Base-by-base conservation (phyloP, 30 jellyfish, hydroid and myxozoan genomes). In the Pseudorhiza aurosa region DNA sequence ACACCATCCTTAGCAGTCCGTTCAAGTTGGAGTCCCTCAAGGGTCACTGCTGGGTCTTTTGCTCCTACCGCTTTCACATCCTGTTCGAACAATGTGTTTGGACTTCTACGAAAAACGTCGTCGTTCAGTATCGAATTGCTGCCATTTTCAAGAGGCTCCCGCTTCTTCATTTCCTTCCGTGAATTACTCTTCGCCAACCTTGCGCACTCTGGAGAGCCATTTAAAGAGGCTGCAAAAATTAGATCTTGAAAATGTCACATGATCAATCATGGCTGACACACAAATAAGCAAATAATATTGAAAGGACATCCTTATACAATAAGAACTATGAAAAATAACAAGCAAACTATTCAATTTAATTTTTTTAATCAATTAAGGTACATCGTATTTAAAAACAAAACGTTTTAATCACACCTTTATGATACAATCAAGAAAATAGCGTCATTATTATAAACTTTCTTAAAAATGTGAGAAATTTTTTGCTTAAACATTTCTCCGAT, bases 201-300 rank as follows among this genome's bases (percentile, higher is more conserved):
- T 4, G 85, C 27, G 53, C 85, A 71, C 25, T 71, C 85, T 21
- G 72, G 85, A 6, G 85, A 71, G 25, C 53, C 85, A 12, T 42
- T 72, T 25, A 71, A 14, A 1, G 85, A 71, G 6, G 72, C 85
- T 71, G 33, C 29, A 37, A 39, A 24, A 43, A 18, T 9, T 4
- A 62, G 26, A 62, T 7, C 31, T 46, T 46, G 2, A 46, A 46
- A 46, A 46, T 14, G 15, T 24, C 15, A 46, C 19, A 14, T 12
- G 15, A 46, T 12, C 60, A 46, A 46, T 46, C 2, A 2, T 46
- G 2, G 19, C 60, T 12, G 60, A 46, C 15, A 27, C 14, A 39
- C 50, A 39, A 39, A 12, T 39, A 39, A 39, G 12, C 50, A 39
- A 39, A 39, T 39, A 39, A 5, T 5, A 39, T 5, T 39, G 12